Evolutionary conservation across 2,797 vertebrate species (phyloP), one percentile per base, ranked within the genome.

Genomic region (Periophthalmus magnuspinnatus): DNA sequence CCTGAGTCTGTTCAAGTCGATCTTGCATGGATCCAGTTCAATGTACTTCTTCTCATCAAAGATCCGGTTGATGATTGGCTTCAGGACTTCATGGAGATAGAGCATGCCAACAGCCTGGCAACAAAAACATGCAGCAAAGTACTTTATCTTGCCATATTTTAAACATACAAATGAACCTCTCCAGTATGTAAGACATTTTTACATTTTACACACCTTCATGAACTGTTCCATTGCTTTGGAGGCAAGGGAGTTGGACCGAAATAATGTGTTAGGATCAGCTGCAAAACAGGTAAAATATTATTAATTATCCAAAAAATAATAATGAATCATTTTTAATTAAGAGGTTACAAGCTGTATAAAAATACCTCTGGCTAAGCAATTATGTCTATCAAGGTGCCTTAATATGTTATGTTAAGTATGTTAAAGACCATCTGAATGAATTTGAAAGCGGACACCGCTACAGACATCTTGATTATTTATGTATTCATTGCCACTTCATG

Each of bases 161-260:
- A 10, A 19, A 33, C 10, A 3, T 33, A 33, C 8, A 16, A 32
- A 59, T 33, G 16, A 34, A 32, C 24, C 11, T 24, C 56, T 14
- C 54, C 4, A 10, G 24, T 22, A 24, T 13, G 52, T 5, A 33
- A 74, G 72, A 48, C 16, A 19, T 75, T 14, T 45, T 45, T 16
- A 45, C 41, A 45, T 73, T 2, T 16, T 34, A 66, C 91, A 74
- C 74, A 97, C 96, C 95, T 97, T 98, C 96, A 99, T 95, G 81
- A 98, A 97, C 73, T 97, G 96, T 62, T 98, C 96, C 96, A 96
- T 91, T 2, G 95, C 93, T 86, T 99, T 98, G 73, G 96, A 97
- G 22, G 97, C 95, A 82, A 97, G 89, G 0, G 97, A 98, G 90
- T 96, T 97, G 62, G 96, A 97, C 59, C 94, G 93, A 86, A 98